These are phyloP conservation scores for Lithophane semibrunnea DNA, from an alignment of 2,888 invertebrate genomes.

Conservation along the genomic window DNA sequence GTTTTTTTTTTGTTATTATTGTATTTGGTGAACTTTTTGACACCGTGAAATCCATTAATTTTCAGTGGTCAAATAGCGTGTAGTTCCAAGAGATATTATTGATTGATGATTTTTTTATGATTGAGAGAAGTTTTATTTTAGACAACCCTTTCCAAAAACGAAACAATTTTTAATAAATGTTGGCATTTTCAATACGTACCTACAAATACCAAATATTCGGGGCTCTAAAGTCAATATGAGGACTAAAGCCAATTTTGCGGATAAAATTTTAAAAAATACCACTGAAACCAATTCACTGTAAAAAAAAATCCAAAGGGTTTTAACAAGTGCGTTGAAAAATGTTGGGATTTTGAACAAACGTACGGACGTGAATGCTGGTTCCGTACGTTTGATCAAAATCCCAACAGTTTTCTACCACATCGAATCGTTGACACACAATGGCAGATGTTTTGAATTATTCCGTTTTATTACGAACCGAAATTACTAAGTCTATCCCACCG, in stretches of 20 bases:
- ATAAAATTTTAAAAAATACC: not conserved
- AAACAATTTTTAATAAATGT: not conserved
- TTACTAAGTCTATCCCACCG: too few species aligned
- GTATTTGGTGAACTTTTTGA: not conserved
- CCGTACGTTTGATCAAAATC: too few species aligned
- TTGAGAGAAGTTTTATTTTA: not conserved
- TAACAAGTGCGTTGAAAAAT: slow-evolving; percentile 3
- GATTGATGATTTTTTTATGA: too few species aligned
- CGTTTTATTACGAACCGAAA: not conserved
- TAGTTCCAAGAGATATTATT: too few species aligned
- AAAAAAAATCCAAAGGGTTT: not conserved
- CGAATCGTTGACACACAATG: too few species aligned
- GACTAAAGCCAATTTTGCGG: not conserved
- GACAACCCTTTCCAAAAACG: not conserved
- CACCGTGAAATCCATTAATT: not conserved
- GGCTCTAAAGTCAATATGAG: not conserved
- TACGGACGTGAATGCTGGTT: too few species aligned
- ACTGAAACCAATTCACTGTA: not conserved
- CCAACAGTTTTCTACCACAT: too few species aligned
- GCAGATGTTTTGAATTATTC: slow-evolving; percentile 18
- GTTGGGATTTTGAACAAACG: not conserved
- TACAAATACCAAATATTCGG: not conserved
- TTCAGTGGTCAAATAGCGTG: too few species aligned
- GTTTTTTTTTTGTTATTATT: not conserved
- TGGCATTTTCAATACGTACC: not conserved